Base-by-base conservation (phyloP, 2,113 vertebrate species). In the Psittacula cyanocephala region DNA sequence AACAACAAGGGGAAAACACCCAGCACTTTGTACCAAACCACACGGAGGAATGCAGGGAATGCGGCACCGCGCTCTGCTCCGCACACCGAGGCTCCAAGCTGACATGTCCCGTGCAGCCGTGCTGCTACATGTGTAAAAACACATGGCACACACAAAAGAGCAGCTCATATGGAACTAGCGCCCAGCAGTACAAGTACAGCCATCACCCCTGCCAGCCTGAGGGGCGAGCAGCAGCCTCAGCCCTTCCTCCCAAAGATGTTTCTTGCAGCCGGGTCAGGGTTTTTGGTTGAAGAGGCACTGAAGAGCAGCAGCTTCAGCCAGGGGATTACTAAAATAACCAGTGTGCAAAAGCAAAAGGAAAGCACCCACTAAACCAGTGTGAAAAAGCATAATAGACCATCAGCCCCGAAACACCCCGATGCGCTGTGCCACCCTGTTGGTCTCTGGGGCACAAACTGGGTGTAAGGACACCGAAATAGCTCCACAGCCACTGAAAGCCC, bases 1-100 rank as follows among this genome's bases (percentile, higher is more conserved):
- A 96, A 94, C 77, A 96, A 82, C 17, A 81, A 89, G 91, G 91
- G 65, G 52, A 84, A 85, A 95, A 91, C 33, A 87, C 89, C 80
- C 81, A 91, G 84, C 63, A 24, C 49, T 89, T 89, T 72, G 78
- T 82, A 87, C 67, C 72, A 41, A 93, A 77, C 55, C 88, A 33
- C 68, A 33, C 0, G 20, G 87, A 87, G 89, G 87, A 79, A 80
- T 52, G 15, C 49, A 8, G 10, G 0, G 75, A 75, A 16, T 0
- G 50, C 0, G 1, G 20, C 63, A 43, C 1, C 7, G 72, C 9
- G 3, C 86, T 80, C 67, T 19, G 86, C 95, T 49, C 52, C 12
- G 82, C 83, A 27, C 10, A 1, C 39, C 3, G 89, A 50, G 31
- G 13, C 74, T 13, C 6, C 3, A 43, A 59, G 91, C 68, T 1